Conservation (phyloP, 1,140 invertebrate genomes). For the Adoxophyes honmai region DNA sequence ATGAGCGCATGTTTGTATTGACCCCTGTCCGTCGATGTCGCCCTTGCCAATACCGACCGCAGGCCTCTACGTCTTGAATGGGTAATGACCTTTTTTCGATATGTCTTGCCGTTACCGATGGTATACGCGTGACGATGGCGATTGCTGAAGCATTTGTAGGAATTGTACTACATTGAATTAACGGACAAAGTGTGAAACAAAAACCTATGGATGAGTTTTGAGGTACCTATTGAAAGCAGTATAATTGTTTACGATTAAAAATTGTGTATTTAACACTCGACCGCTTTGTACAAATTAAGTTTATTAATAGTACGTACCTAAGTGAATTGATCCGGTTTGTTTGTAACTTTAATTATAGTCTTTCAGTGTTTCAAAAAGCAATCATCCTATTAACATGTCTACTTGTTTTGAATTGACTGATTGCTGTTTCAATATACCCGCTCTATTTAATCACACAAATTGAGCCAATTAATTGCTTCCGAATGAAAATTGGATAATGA, state of each 20-base stretch:
- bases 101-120: neutral
- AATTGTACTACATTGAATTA: too few relatives aligned
- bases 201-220: too few relatives aligned
- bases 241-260: too few relatives aligned
- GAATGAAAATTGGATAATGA: neutral
- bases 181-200: too few relatives aligned
- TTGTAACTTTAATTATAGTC: constrained; percentile 5
- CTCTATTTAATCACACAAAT: constrained; percentile 35
- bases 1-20: constrained; percentile 39
- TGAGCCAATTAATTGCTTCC: constrained; percentile 32
- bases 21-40: constrained; percentile 26
- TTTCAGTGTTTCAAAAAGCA: constrained; percentile 29
- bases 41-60: constrained; percentile 20
- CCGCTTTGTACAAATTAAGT: constrained; percentile 9
- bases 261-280: too few relatives aligned
- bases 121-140: neutral
- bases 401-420: constrained; percentile 37
- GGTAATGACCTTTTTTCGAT: constrained; percentile 12
- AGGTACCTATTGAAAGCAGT: too few relatives aligned
- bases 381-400: constrained; percentile 40
- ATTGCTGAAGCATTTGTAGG: too few relatives aligned
- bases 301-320: too few relatives aligned
- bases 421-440: constrained; percentile 33
- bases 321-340: neutral
- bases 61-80: constrained; percentile 10